phyloP scores from a whole-genome alignment of 2,113 vertebrate genomes.

The Brachypteracias leptosomus region DNA sequence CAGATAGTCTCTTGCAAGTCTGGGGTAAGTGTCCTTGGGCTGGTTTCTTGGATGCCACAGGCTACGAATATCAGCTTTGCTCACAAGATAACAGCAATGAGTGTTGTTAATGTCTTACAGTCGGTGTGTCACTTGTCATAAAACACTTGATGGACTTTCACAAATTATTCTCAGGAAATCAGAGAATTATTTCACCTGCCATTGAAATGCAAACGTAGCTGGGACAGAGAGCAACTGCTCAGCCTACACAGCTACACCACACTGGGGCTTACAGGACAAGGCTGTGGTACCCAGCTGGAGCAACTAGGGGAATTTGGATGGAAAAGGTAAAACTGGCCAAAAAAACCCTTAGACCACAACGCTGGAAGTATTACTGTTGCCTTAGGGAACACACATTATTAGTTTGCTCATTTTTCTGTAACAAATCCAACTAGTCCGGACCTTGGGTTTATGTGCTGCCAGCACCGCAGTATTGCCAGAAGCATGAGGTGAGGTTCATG shows the following conservation, averaged over 20 bases:
- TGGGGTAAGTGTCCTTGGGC: not conserved
- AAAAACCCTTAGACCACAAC: not conserved
- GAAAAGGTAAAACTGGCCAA: not conserved
- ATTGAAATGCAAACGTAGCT: not conserved
- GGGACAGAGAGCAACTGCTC: not conserved
- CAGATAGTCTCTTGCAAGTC: not conserved
- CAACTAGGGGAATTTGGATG: not conserved
- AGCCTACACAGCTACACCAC: accelerated
- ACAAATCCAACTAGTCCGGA: not conserved
- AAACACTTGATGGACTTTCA: not conserved
- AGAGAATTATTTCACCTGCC: not conserved
- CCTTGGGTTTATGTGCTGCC: not conserved
- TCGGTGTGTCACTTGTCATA: not conserved
- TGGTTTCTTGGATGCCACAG: not conserved
- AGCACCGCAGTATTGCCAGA: not conserved
- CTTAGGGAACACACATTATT: not conserved
- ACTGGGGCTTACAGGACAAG: not conserved
- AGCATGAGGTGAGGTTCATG: not conserved
- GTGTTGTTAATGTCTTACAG: not conserved
- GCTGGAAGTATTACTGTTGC: not conserved
- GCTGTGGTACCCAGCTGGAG: not conserved
- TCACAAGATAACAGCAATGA: not conserved
- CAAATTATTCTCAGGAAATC: not conserved
- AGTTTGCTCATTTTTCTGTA: not conserved
- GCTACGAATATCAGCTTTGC: not conserved